Evolutionary conservation across 1,140 invertebrate genomes (phyloP).

Genomic region (roundworm (Caenorhabditis elegans)): WBcel235 BX284604.4:136001-136500

Average conservation of each 20-base stretch:
- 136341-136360: too few relatives aligned
- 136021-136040: background rate
- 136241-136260: too few relatives aligned
- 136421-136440: slow-evolving; percentile 20
- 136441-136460: slow-evolving; percentile 1
- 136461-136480: background rate
- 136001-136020: background rate
- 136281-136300: too few relatives aligned
- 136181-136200: too few relatives aligned
- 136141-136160: background rate
- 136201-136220: too few relatives aligned
- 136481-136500: too few relatives aligned
- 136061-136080: background rate
- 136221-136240: too few relatives aligned
- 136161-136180: background rate
- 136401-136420: slow-evolving; percentile 22
- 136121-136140: background rate
- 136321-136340: too few relatives aligned
- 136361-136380: background rate
- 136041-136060: background rate
- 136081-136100: background rate
- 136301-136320: too few relatives aligned
- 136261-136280: too few relatives aligned
- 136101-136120: background rate
- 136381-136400: slow-evolving; percentile 21